A percentile compares a stretch with the other conserved stretches of the same genome.
Conservation (phyloP, 1,140 invertebrate species). For the Drosophila melanogaster region DNA sequence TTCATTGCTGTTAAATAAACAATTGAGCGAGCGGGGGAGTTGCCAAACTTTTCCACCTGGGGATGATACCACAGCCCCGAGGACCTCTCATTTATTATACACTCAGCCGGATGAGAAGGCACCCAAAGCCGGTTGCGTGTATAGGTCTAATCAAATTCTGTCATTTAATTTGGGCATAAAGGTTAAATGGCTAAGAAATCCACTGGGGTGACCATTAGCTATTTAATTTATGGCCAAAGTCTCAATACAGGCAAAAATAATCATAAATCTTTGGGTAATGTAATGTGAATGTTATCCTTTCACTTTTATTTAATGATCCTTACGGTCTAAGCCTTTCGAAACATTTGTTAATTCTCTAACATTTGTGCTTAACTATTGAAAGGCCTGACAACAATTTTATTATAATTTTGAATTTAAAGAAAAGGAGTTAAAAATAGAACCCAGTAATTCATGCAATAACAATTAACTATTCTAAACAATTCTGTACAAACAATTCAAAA, state of each 20-base stretch:
- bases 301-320: background rate
- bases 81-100: slow-evolving; percentile 32
- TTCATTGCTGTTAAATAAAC: slow-evolving; percentile 78
- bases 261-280: slow-evolving; percentile 7
- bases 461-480: no score
- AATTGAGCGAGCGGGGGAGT: slow-evolving; percentile 45
- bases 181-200: slow-evolving; percentile 53
- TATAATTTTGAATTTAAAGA: no score
- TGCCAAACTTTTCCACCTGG: slow-evolving; percentile 54
- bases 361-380: no score
- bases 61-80: slow-evolving; percentile 25
- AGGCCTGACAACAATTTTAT: no score
- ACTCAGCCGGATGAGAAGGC: background rate
- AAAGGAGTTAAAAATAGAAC: background rate
- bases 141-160: slow-evolving; percentile 67
- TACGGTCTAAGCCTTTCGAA: background rate
- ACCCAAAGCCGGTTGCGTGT: slow-evolving; percentile 57
- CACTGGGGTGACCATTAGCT: slow-evolving; percentile 41
- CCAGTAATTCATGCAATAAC: no score
- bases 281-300: slow-evolving; percentile 6
- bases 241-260: background rate
- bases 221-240: slow-evolving; percentile 25
- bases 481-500: no score
- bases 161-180: slow-evolving; percentile 67
- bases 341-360: background rate